Base-by-base conservation (phyloP, 2,797 vertebrate genomes). In the Pseudopleuronectes americanus region DNA sequence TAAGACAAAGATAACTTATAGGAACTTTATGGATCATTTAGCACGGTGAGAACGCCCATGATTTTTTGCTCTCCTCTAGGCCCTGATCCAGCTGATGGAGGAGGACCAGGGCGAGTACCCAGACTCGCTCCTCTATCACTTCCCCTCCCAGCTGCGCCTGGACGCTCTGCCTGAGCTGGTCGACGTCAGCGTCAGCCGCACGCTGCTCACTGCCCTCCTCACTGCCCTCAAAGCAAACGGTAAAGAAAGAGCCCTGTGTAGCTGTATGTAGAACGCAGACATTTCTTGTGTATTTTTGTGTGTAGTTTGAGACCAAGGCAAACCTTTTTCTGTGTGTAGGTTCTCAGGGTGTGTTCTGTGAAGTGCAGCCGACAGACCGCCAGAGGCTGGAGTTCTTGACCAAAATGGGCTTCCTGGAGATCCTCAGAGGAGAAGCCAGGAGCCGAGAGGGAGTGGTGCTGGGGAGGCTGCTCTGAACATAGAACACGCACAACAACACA, bases 311-410 rank as follows among this genome's bases (percentile, higher is more conserved):
- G 31, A 33, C 8, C 8, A 33, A 33, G 31, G 2, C 31, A 33
- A 33, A 10, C 31, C 8, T 10, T 33, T 33, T 13, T 38, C 36
- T 64, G 10, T 51, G 36, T 64, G 2, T 81, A 96, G 96, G 95
- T 59, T 96, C 95, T 0, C 93, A 92, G 78, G 96, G 96, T 71
- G 95, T 96, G 79, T 96, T 96, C 86, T 96, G 96, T 55, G 95
- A 96, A 85, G 94, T 96, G 61, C 93, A 94, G 70, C 93, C 94
- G 0, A 57, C 93, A 0, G 94, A 96, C 78, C 80, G 86, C 24
- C 92, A 92, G 71, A 93, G 94, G 67, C 85, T 96, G 87, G 95
- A 95, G 85, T 96, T 96, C 84, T 88, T 96, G 76, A 94, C 94
- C n/a, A 95, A 95, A 71, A 81, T 96, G 90, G 96, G 96, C 68